phyloP scores from a whole-genome alignment of 2,113 vertebrate species.

The Spheniscus mendiculus region DNA sequence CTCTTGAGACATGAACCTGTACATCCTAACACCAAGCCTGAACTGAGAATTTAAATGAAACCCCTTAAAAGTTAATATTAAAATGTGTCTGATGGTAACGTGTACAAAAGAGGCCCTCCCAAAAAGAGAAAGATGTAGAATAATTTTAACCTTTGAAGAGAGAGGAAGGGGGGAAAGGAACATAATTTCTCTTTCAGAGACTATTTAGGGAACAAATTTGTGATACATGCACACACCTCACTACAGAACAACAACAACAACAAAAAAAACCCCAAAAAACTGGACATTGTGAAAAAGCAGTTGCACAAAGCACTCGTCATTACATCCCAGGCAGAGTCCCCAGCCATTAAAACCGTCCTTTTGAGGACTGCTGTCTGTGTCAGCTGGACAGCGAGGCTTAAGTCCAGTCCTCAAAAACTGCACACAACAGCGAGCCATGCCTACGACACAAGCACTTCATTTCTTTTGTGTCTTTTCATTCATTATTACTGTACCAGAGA shows the following conservation, averaged over 20 bases:
- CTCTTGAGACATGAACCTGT: neutral
- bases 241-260: neutral
- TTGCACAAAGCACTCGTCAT: accelerated
- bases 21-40: accelerated
- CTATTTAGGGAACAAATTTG: neutral
- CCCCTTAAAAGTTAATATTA: neutral
- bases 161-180: neutral
- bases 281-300: neutral
- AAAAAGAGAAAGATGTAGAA: neutral
- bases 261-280: neutral
- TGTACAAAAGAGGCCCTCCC: neutral
- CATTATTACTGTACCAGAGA: neutral
- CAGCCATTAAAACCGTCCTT: neutral
- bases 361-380: neutral
- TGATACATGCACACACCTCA: neutral
- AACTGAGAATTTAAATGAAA: neutral
- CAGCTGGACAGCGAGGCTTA: neutral
- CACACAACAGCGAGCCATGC: neutral
- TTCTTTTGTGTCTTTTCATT: neutral
- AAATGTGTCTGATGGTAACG: neutral
- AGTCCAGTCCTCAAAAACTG: neutral
- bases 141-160: neutral
- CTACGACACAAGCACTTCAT: neutral
- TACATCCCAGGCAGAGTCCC: neutral
- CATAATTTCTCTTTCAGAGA: neutral